Evolutionary conservation across 2,888 invertebrate genomes (phyloP).

Genomic region (Ormyrus pomaceus): DNA sequence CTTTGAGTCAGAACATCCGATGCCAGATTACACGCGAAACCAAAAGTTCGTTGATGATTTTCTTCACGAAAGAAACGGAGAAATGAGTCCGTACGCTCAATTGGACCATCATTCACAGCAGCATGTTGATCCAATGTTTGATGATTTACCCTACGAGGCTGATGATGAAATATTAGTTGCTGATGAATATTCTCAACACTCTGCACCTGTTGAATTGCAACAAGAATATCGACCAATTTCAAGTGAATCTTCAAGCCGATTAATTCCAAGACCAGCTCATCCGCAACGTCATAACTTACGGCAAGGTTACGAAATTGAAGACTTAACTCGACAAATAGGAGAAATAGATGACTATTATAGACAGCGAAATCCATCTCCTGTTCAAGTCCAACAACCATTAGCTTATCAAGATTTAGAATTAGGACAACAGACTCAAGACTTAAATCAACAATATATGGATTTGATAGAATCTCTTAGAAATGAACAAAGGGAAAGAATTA

Average conservation of each 20-base stretch:
- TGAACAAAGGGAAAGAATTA: too few relatives aligned
- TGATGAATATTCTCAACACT: slow-evolving; percentile 3
- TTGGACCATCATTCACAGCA: slow-evolving; percentile 8
- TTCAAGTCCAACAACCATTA: not conserved
- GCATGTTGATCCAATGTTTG: not conserved
- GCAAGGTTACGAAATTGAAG: not conserved
- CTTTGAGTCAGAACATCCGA: slow-evolving; percentile 3
- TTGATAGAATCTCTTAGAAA: slow-evolving; percentile 7
- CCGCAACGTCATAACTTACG: not conserved
- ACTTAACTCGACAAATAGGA: not conserved
- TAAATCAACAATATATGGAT: slow-evolving; percentile 17
- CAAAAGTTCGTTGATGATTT: not conserved
- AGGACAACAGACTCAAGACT: slow-evolving; percentile 11
- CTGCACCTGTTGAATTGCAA: not conserved
- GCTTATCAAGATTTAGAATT: not conserved
- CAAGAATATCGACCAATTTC: slow-evolving; percentile 1
- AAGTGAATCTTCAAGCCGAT: not conserved
- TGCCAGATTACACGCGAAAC: not conserved
- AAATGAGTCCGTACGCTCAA: not conserved
- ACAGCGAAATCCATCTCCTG: not conserved
- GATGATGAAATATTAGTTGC: not conserved
- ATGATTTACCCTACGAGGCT: not conserved
- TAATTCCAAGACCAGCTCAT: not conserved
- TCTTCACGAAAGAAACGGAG: not conserved
- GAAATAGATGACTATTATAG: slow-evolving; percentile 22